These are phyloP conservation scores for Uria aalge DNA, from an alignment of 2,113 vertebrate species.

Conservation along the genomic window DNA sequence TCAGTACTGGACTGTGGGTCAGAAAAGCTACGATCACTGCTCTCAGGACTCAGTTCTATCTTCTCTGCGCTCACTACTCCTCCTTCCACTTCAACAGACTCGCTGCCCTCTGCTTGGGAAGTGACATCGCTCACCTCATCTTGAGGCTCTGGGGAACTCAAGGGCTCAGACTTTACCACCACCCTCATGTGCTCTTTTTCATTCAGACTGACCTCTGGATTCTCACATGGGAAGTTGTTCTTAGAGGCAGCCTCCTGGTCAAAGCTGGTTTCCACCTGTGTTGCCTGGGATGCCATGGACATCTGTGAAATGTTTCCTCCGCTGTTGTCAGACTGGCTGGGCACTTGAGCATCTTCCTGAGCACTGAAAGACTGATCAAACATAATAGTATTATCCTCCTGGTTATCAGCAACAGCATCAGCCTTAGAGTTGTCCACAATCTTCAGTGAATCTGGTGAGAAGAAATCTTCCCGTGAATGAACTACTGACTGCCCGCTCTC, in stretches of 20 bases:
- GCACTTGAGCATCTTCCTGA: conserved; percentile 94
- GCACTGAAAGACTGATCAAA: conserved; percentile 74
- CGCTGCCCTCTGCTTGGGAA: conserved; percentile 89
- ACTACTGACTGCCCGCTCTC: conserved; percentile 63
- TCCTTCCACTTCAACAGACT: conserved; percentile 87
- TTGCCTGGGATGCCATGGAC: conserved; percentile 74
- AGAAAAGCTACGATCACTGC: conserved; percentile 92
- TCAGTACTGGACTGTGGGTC: conserved; percentile 89
- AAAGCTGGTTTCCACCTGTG: conserved; percentile 73
- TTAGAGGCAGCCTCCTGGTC: conserved; percentile 76
- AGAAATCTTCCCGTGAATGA: conserved; percentile 76
- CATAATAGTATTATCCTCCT: conserved; percentile 71
- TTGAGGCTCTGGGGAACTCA: conserved; percentile 90
- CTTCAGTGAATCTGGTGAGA: conserved; percentile 90
- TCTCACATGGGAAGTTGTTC: conserved; percentile 72
- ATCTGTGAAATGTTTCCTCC: conserved; percentile 74
- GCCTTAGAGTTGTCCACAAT: conserved; percentile 85
- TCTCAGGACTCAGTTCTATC: conserved; percentile 92
- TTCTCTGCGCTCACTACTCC: conserved; percentile 85
- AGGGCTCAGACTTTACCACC: conserved; percentile 91
- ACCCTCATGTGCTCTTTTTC: conserved; percentile 86
- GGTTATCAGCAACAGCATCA: conserved; percentile 65
- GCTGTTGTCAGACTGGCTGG: conserved; percentile 91
- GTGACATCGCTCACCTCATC: conserved; percentile 92
- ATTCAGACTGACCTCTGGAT: conserved; percentile 69